phyloP scores from a whole-genome alignment of 2,113 vertebrate species.

The Baryphthengus martii region DNA sequence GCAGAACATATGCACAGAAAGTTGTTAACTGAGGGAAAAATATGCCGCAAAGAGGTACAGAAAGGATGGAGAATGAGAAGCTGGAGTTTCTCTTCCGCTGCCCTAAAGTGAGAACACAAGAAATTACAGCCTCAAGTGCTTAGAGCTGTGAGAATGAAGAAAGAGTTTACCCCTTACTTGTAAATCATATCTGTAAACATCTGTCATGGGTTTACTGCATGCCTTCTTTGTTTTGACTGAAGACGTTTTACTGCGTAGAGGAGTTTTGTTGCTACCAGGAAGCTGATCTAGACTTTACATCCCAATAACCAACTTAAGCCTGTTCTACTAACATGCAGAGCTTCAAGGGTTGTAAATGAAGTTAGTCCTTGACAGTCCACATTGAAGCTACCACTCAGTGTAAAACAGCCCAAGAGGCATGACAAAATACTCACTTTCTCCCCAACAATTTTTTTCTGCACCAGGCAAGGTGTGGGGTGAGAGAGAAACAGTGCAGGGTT shows the following conservation, averaged over 20 bases:
- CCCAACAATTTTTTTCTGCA: background rate
- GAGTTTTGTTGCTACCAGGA: background rate
- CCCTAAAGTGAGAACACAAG: background rate
- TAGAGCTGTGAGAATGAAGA: background rate
- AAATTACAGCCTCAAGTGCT: background rate
- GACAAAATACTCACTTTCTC: background rate
- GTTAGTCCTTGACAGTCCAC: background rate
- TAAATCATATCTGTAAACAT: background rate
- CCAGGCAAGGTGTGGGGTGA: accelerated
- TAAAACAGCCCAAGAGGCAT: background rate
- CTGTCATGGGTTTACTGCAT: background rate
- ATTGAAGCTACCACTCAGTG: background rate
- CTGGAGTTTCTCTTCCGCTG: background rate
- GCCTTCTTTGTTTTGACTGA: background rate
- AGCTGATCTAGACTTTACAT: background rate
- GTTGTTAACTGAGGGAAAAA: background rate
- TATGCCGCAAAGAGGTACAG: background rate
- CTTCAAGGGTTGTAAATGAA: background rate
- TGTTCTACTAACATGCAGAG: background rate
- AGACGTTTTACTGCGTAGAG: background rate
- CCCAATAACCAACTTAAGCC: background rate
- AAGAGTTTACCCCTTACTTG: background rate
- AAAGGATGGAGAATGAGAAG: background rate
- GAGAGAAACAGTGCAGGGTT: background rate
- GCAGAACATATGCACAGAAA: background rate